Evolutionary conservation across 2,888 invertebrate genomes (phyloP), one percentile per base, ranked within the genome.

Genomic region (Mythimna pallens): DNA sequence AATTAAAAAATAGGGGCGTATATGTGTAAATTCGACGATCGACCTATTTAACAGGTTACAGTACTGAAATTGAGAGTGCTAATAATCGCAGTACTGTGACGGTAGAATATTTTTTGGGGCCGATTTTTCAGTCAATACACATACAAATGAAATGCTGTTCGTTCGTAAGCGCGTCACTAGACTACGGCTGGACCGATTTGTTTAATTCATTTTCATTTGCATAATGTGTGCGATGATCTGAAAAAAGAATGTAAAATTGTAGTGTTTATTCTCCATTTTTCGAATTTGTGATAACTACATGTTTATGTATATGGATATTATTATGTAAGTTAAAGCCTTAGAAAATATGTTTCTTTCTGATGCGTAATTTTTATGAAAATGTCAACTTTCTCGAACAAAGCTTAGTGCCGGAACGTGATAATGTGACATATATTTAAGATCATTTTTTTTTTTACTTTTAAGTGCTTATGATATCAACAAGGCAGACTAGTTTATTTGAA

Each of bases 381-480:
- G 1, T 43, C 1, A 7, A 17, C n/a, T 66, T 30, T 43, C 10
- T 61, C 10, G n/a, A 40, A 40, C 1, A 66, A 62, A 62, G 9
- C n/a, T n/a, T 9, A 10, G 20, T 9, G 5, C 14, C 25, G 17
- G 25, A 47, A 40, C 17, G 57, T 36, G 8, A 34, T 7, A 36
- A 40, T 54, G 30, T 25, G 22, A 54, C 20, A 25, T 57, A 36
- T 47, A 50, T n/a, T 54, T 47, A 57, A 20, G 12, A 57, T n/a
- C 14, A 54, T 54, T 68, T 22, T 0, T 67, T 55, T 47, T 57
- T 5, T 10, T 14, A 55, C 36, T 0, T 14, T 59, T 54, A n/a
- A 25, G 50, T 47, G 25, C 17, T 77, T 30, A 22, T 40, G 22
- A 17, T 65, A 78, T 65, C 61, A 55, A 71, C 50, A 61, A 64